Evolutionary conservation across 2,797 vertebrate species (phyloP).

Genomic region (Pygocentrus nattereri): DNA sequence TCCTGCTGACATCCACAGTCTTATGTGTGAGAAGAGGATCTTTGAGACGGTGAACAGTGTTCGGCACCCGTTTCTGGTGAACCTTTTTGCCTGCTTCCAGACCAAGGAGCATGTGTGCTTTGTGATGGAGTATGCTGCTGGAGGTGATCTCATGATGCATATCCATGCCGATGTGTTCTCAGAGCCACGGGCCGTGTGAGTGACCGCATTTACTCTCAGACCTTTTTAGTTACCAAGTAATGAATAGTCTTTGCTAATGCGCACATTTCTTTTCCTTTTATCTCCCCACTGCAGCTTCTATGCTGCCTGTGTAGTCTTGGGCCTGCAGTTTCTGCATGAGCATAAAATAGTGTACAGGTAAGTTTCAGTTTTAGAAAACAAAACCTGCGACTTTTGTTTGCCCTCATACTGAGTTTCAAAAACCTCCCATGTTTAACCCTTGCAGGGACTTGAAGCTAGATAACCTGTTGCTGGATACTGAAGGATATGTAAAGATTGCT

Average conservation of each 20-base stretch:
- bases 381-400: background rate
- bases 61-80: constrained; percentile 98
- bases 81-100: constrained; percentile 99
- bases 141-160: constrained; percentile 99
- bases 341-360: constrained; percentile 99
- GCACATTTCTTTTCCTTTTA: background rate
- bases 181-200: constrained; percentile 95
- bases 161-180: constrained; percentile 98
- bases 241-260: background rate
- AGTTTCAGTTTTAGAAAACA: constrained; percentile 52
- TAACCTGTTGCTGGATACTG: constrained; percentile 95
- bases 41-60: constrained; percentile 99
- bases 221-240: background rate
- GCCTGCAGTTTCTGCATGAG: constrained; percentile 97
- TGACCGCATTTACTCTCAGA: constrained; percentile 54
- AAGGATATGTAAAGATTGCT: constrained; percentile 98
- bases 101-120: constrained; percentile 98
- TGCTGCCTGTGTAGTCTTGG: constrained; percentile 95
- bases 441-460: constrained; percentile 92
- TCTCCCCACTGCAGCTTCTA: constrained; percentile 86
- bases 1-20: constrained; percentile 70
- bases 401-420: background rate
- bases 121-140: constrained; percentile 98
- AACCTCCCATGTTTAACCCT: background rate
- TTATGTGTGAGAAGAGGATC: constrained; percentile 99